These are phyloP conservation scores for Onchidella celtica DNA, from an alignment of 2,888 invertebrate genomes.

Conservation along the genomic window DNA sequence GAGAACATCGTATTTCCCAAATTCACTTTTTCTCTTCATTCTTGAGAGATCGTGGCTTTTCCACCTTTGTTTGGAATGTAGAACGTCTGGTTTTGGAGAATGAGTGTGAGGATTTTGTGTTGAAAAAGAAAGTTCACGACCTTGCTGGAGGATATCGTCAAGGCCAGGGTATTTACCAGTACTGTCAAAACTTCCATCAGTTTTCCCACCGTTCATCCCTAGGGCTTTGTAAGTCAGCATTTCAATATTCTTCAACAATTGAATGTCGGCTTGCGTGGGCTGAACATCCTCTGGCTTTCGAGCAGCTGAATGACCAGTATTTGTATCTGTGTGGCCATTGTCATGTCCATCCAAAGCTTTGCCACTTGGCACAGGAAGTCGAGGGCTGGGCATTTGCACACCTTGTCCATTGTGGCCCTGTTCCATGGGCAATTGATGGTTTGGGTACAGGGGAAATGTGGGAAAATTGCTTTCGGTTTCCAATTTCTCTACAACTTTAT, in stretches of 20 bases:
- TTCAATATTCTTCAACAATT: background rate
- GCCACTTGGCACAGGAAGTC: background rate
- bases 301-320: too few species aligned
- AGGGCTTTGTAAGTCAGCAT: background rate
- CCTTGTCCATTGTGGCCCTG: background rate
- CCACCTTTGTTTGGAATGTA: too few species aligned
- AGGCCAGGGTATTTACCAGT: too few species aligned
- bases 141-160: too few species aligned
- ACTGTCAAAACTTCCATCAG: too few species aligned
- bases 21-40: background rate
- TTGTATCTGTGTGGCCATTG: background rate
- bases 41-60: too few species aligned
- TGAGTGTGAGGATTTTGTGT: too few species aligned
- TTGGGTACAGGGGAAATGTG: too few species aligned
- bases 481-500: background rate
- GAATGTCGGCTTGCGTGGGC: background rate
- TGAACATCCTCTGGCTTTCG: background rate
- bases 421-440: too few species aligned
- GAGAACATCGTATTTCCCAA: background rate
- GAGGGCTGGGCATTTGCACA: background rate
- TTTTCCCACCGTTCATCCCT: background rate
- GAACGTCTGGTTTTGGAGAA: too few species aligned
- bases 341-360: background rate
- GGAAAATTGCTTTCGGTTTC: too few species aligned
- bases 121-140: too few species aligned